Evolutionary conservation across 2,888 invertebrate genomes (phyloP).

Genomic region (Netelia inedita): DNA sequence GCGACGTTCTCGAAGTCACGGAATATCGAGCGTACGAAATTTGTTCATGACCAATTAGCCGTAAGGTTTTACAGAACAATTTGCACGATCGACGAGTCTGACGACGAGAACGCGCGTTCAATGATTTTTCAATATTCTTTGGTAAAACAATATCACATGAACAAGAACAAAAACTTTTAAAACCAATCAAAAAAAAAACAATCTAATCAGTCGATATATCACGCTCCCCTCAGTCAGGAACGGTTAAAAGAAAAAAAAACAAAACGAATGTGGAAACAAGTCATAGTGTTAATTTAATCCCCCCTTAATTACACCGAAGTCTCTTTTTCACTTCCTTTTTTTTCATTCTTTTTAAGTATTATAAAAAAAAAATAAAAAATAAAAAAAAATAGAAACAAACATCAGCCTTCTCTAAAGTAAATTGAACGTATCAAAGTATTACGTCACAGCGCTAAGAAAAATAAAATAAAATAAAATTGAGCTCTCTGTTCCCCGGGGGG

Average conservation of each 20-base stretch:
- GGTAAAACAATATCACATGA: constrained; percentile 85
- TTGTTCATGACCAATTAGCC: background rate
- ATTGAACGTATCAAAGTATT: constrained; percentile 81
- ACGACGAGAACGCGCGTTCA: constrained; percentile 77
- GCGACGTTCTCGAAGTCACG: constrained; percentile 73
- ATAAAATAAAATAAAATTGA: constrained; percentile 75
- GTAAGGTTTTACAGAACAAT: constrained; percentile 53
- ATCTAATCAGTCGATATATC: constrained; percentile 82
- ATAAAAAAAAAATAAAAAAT: constrained; percentile 79
- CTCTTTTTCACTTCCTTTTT: constrained; percentile 46
- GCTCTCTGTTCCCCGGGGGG: constrained; percentile 68
- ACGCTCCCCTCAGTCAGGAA: constrained; percentile 69
- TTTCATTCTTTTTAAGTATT: constrained; percentile 21
- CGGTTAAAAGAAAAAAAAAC: constrained; percentile 66
- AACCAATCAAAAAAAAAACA: constrained; percentile 81
- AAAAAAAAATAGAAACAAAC: constrained; percentile 74
- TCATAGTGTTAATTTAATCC: constrained; percentile 77
- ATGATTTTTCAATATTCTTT: constrained; percentile 84
- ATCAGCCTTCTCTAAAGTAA: constrained; percentile 84
- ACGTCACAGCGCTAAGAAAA: constrained; percentile 83
- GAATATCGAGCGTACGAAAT: constrained; percentile 44
- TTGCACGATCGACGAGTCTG: constrained; percentile 45
- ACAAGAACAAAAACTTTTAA: constrained; percentile 79
- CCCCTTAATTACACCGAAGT: constrained; percentile 79
- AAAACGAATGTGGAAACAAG: constrained; percentile 70